Evolutionary conservation across 2,797 vertebrate genomes (phyloP), one percentile per base, ranked within the genome.

Genomic region (Enteromius fasciolatus): DNA sequence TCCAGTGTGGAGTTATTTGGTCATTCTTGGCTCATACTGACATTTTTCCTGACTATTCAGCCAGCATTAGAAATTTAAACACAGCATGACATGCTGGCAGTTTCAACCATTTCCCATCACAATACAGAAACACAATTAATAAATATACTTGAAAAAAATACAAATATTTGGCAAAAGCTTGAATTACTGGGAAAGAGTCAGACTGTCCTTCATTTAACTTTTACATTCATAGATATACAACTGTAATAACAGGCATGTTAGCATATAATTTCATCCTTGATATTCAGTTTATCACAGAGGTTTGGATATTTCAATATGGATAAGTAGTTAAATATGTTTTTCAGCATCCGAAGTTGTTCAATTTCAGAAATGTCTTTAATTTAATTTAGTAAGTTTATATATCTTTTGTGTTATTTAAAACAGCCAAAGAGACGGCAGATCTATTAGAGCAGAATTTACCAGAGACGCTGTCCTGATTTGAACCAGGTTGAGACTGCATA

Each of bases 1-100:
- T 76, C 72, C 61, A 75, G 18, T 54, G 61, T 75, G 80, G 59
- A 75, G 70, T n/a, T 52, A 23, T 81, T 75, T 67, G 63, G 46
- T 76, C 80, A 82, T 76, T 54, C 31, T 82, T 82, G 72, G 70
- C 80, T 64, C 23, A 25, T 44, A 25, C 50, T 59, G 17, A 77
- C n/a, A 84, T 28, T 68, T 67, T 68, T 66, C 41, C 64, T 52
- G 73, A 84, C 46, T 67, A n/a, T 66, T 63, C 46, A 73, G 76
- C 59, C 23, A 75, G 61, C 1, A 1, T 75, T 66, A 57, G 17
- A 75, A 10, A 20, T 67, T 17, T 54, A 36, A 82, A 17, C 48
- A 66, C 46, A 41, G 70, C 36, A 4, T 75, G 46, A 36, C 52
- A 66, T 73, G 23, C 57, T 63, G 57, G 28, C 18, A 52, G 14